These are phyloP conservation scores for Aspiorhynchus laticeps DNA, from an alignment of 2,113 vertebrate genomes.

Conservation along the genomic window DNA sequence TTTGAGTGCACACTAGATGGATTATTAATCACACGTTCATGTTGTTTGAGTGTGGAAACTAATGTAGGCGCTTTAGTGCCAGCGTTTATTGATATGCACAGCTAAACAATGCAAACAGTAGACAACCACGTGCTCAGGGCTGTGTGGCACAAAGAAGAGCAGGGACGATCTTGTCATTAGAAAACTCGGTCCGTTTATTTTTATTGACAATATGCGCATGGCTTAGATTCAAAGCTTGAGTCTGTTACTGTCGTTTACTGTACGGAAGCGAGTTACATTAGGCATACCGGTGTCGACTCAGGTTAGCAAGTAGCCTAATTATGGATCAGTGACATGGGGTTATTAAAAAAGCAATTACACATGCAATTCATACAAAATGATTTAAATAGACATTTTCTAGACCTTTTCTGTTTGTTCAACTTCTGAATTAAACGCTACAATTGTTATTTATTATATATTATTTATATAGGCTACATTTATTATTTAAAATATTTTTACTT, in stretches of 20 bases:
- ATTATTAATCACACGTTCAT: neutral
- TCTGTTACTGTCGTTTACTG: neutral
- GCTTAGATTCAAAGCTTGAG: neutral
- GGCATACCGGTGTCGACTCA: neutral
- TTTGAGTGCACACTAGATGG: neutral
- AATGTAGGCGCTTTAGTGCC: slow-evolving; percentile 47
- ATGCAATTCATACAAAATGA: neutral
- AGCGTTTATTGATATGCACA: slow-evolving; percentile 67
- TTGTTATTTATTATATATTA: too few species aligned
- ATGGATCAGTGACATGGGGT: neutral
- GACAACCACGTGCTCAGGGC: slow-evolving; percentile 78
- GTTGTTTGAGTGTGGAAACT: neutral
- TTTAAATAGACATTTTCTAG: neutral
- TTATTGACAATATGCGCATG: neutral
- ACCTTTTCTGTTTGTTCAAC: neutral
- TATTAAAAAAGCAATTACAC: neutral
- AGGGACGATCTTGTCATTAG: slow-evolving; percentile 9
- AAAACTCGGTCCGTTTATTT: neutral
- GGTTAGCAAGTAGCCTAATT: neutral
- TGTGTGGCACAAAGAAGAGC: slow-evolving; percentile 61
- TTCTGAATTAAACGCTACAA: neutral
- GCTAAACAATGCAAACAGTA: slow-evolving; percentile 74
- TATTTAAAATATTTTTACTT: neutral
- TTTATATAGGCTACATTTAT: neutral
- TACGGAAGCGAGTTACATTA: neutral